These are phyloP conservation scores for Cladorhizidae sp. DNA, from an alignment of 37 sponge, comb jelly and placozoan species.

Conservation along the genomic window DNA sequence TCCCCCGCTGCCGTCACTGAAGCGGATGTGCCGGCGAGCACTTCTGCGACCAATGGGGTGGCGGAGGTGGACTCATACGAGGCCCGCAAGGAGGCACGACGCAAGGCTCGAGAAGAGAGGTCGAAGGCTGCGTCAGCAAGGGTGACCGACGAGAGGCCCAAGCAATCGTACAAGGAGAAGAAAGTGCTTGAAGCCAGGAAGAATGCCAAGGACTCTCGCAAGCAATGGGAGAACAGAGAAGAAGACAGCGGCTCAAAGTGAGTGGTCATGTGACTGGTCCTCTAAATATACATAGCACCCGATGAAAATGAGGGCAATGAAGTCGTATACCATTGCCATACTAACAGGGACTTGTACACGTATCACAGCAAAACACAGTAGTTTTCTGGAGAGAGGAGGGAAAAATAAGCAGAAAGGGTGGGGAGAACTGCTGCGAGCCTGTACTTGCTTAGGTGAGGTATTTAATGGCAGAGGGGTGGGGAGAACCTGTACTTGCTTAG, in stretches of 20 bases:
- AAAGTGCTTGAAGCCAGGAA: constrained; percentile 47
- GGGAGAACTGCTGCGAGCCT: too few relatives aligned
- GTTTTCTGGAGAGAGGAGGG: not conserved
- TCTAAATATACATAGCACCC: too few relatives aligned
- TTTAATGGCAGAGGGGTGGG: too few relatives aligned
- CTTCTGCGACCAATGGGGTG: not conserved
- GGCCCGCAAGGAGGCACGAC: constrained; percentile 63
- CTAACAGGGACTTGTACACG: too few relatives aligned
- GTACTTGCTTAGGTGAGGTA: too few relatives aligned
- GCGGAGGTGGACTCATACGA: constrained; percentile 67
- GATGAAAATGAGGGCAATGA: too few relatives aligned
- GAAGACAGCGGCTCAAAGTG: constrained; percentile 46
- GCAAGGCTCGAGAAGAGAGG: constrained; percentile 78
- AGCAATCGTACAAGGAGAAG: constrained; percentile 53
- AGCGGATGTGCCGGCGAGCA: not conserved
- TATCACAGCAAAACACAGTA: too few relatives aligned
- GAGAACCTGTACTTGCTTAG: too few relatives aligned
- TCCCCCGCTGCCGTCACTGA: not conserved
- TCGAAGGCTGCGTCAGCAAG: constrained; percentile 51
- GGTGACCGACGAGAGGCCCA: constrained; percentile 16
- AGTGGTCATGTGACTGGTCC: constrained; percentile 14
- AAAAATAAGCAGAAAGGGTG: too few relatives aligned
- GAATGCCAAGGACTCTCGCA: constrained; percentile 31
- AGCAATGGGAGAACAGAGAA: constrained; percentile 56
- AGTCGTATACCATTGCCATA: too few relatives aligned